A percentile compares a stretch with the other conserved stretches of the same genome.
Evolutionary conservation across 2,797 vertebrate genomes (phyloP).

Genomic region (Harpagifer antarcticus): DNA sequence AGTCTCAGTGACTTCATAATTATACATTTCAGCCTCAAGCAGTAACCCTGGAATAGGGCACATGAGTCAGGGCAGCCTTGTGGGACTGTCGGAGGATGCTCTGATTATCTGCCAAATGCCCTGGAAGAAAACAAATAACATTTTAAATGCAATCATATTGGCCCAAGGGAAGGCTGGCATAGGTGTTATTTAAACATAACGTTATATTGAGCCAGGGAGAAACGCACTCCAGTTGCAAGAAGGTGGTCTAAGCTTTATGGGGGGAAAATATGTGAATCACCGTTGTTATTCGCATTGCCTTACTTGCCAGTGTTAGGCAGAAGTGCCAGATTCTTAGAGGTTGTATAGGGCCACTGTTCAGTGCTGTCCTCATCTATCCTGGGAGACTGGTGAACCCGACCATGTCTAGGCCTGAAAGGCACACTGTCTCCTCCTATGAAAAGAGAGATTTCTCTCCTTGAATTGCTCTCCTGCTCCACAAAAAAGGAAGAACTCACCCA

Average conservation of each 20-base stretch:
- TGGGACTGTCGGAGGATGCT: conserved; percentile 56
- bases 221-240: not conserved
- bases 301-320: conserved; percentile 60
- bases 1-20: conserved; percentile 70
- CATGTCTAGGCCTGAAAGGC: conserved; percentile 72
- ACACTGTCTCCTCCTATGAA: conserved; percentile 68
- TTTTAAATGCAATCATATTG: conserved; percentile 53
- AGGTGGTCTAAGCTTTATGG: conserved; percentile 31
- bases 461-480: conserved; percentile 46
- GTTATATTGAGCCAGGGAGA: conserved; percentile 15
- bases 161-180: conserved; percentile 26
- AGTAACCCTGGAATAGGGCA: conserved; percentile 52
- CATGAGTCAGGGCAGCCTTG: conserved; percentile 65
- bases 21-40: conserved; percentile 66
- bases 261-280: conserved; percentile 22
- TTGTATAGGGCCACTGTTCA: conserved; percentile 77
- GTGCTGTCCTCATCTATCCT: conserved; percentile 68
- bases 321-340: conserved; percentile 52
- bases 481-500: conserved; percentile 23
- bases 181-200: conserved; percentile 33
- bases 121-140: conserved; percentile 64
- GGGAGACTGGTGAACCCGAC: conserved; percentile 70
- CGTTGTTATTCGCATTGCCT: conserved; percentile 61
- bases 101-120: conserved; percentile 69
- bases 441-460: conserved; percentile 57